Evolutionary conservation across 2,797 vertebrate species (phyloP).

Genomic region (Enteromius thamalakanensis): DNA sequence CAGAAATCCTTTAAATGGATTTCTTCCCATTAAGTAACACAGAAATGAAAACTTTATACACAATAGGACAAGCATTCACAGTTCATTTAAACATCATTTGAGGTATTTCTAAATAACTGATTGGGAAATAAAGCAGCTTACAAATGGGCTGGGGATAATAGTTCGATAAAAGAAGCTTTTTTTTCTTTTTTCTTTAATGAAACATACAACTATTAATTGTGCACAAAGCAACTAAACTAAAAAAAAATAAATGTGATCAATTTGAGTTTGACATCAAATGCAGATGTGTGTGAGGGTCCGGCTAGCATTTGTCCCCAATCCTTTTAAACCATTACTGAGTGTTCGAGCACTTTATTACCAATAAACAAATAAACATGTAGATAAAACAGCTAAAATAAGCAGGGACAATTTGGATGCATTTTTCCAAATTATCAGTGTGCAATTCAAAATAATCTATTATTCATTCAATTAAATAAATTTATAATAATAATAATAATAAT

Average conservation of each 20-base stretch:
- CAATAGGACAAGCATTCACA: background rate
- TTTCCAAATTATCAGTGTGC: too few relatives aligned
- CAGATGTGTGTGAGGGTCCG: constrained; percentile 23
- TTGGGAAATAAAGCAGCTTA: constrained; percentile 3
- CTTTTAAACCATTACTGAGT: background rate
- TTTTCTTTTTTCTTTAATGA: background rate
- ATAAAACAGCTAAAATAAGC: constrained; percentile 72
- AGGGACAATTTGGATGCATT: background rate
- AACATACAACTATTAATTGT: background rate
- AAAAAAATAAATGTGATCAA: background rate
- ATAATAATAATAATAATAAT: background rate
- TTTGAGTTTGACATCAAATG: background rate
- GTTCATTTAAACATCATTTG: background rate
- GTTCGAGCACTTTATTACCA: constrained; percentile 71
- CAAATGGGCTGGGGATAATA: background rate
- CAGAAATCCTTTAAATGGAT: background rate
- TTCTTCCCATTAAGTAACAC: background rate
- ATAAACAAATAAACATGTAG: constrained; percentile 77
- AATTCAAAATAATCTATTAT: background rate
- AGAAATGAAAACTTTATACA: background rate
- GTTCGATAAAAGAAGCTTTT: background rate
- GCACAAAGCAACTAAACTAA: background rate
- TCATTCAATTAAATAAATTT: background rate
- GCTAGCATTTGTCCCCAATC: constrained; percentile 67
- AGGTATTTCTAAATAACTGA: background rate